Evolutionary conservation across 2,113 vertebrate genomes (phyloP).

Genomic region (Microcebus jonahi): DNA sequence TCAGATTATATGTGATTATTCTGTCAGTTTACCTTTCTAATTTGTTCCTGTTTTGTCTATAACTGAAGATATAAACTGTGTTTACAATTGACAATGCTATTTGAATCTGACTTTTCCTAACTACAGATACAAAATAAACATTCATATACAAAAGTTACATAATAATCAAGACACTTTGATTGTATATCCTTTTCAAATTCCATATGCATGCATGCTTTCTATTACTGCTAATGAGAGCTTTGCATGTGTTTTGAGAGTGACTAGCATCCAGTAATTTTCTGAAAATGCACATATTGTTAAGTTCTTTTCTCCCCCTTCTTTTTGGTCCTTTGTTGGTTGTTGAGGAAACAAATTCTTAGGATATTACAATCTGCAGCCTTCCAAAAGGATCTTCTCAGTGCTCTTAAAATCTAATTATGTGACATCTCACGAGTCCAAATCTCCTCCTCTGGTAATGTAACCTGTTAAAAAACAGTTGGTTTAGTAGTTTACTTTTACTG

Average conservation of each 20-base stretch:
- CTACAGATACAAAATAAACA: not conserved
- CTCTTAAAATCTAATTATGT: constrained; percentile 40
- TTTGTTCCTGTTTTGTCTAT: not conserved
- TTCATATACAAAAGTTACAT: not conserved
- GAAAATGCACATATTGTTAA: constrained; percentile 46
- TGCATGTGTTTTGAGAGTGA: not conserved
- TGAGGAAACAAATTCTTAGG: constrained; percentile 17
- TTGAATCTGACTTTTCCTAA: not conserved
- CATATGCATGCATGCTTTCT: not conserved
- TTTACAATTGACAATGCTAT: not conserved
- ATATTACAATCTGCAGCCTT: not conserved
- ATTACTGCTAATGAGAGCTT: not conserved
- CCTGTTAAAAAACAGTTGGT: not conserved
- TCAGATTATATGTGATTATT: not conserved
- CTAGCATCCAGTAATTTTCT: constrained; percentile 24
- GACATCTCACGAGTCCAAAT: not conserved
- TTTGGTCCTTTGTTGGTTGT: not conserved
- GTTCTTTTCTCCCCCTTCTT: not conserved
- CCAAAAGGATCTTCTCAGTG: not conserved
- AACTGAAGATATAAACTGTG: not conserved
- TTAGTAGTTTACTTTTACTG: not conserved
- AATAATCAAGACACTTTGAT: not conserved
- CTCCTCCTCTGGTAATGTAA: not conserved
- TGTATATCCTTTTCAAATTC: not conserved
- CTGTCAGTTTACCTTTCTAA: not conserved